Percentiles rank a stretch among this genome's conserved stretches.
phyloP scores from a whole-genome alignment of 92 coral and sea anemone species.

The Porites lobata region DNA sequence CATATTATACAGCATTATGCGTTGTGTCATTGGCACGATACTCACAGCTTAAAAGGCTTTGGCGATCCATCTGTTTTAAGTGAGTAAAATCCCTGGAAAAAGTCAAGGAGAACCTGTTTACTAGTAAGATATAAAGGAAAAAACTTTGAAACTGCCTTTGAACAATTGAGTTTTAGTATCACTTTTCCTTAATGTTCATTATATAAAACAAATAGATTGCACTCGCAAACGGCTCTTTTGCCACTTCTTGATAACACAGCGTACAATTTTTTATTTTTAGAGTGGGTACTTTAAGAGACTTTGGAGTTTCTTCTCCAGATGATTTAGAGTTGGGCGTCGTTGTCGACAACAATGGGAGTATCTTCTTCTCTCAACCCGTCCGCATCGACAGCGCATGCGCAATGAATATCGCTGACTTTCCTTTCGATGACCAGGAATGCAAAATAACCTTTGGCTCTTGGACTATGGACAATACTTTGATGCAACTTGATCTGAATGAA shows the following conservation, averaged over 20 bases:
- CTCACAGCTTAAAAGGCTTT: no score
- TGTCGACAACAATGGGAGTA: slow-evolving; percentile 55
- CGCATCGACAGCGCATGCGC: slow-evolving; percentile 78
- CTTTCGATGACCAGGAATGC: slow-evolving; percentile 90
- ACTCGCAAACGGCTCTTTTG: no score
- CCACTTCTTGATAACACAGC: background rate
- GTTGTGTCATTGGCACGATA: no score
- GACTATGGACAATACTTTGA: slow-evolving; percentile 71
- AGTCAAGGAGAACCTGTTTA: no score
- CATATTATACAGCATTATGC: no score
- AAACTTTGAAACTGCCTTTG: no score
- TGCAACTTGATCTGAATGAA: slow-evolving; percentile 37
- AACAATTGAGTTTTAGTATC: no score
- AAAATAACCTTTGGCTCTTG: slow-evolving; percentile 79
- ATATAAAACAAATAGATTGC: no score
- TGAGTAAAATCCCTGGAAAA: no score
- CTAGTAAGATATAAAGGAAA: no score
- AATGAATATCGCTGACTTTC: slow-evolving; percentile 79
- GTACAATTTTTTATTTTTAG: slow-evolving; percentile 18
- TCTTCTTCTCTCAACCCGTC: slow-evolving; percentile 75
- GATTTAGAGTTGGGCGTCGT: slow-evolving; percentile 69
- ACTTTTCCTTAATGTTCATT: no score
- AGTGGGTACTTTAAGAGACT: slow-evolving; percentile 72
- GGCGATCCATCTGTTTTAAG: no score
- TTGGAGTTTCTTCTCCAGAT: slow-evolving; percentile 68